A percentile compares a stretch with the other conserved stretches of the same genome.
Evolutionary conservation across 2,888 invertebrate genomes (phyloP).

Genomic region (Aleiodes testaceus): DNA sequence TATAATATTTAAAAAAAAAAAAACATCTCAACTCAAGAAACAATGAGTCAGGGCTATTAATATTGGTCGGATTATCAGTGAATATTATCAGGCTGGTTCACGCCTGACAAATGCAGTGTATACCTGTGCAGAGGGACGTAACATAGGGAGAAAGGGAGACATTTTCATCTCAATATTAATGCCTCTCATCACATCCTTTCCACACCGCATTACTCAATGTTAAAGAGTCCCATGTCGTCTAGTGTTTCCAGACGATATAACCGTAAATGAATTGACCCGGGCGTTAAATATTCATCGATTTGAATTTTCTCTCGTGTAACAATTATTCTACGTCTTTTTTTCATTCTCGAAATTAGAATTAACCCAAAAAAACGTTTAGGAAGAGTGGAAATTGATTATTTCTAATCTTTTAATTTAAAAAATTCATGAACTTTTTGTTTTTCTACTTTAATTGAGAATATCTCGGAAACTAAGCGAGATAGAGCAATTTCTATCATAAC

Average conservation of each 20-base stretch:
- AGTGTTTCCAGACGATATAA: constrained; percentile 65
- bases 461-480: no score
- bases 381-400: no score
- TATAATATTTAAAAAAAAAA: no score
- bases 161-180: constrained; percentile 71
- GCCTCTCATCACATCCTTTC: constrained; percentile 68
- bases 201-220: constrained; percentile 70
- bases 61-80: constrained; percentile 31
- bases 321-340: no score
- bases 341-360: no score
- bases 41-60: constrained; percentile 32
- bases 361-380: no score
- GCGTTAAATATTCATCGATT: constrained; percentile 35
- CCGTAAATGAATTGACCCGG: constrained; percentile 55
- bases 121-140: not conserved
- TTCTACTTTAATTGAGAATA: no score
- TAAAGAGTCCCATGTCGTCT: constrained; percentile 63
- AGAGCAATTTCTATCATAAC: no score
- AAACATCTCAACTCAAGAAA: constrained; percentile 1
- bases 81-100: constrained; percentile 20
- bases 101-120: not conserved
- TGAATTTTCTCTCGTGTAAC: no score
- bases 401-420: no score
- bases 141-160: constrained; percentile 59
- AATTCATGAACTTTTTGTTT: no score